phyloP scores from a whole-genome alignment of 2,113 vertebrate species.

The Narcine bancroftii region DNA sequence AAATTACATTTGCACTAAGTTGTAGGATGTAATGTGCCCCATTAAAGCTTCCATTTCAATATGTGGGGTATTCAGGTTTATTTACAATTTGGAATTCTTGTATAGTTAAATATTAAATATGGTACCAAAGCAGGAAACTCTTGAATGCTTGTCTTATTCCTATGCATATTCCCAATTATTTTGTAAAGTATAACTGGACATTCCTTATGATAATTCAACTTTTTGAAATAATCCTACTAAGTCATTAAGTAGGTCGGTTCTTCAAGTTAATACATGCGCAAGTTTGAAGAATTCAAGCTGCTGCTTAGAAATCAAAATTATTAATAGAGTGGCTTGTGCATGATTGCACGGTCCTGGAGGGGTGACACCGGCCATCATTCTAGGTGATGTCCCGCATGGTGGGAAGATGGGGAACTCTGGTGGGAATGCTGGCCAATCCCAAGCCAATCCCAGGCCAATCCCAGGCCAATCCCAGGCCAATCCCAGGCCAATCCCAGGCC shows the following conservation, averaged over 20 bases:
- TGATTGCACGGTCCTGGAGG: too few relatives aligned
- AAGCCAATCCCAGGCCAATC: too few relatives aligned
- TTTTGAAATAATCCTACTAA: background rate
- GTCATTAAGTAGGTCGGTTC: background rate
- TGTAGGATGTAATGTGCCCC: background rate
- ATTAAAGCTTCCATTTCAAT: background rate
- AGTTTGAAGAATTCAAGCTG: background rate
- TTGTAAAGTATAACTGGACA: background rate
- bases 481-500: too few relatives aligned
- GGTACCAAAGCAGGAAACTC: background rate
- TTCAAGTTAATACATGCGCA: background rate
- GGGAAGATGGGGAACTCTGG: too few relatives aligned
- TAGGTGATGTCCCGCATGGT: too few relatives aligned
- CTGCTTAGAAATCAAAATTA: background rate
- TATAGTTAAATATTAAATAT: background rate
- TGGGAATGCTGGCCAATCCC: too few relatives aligned
- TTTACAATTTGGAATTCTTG: background rate
- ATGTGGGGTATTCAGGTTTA: background rate
- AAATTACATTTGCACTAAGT: background rate
- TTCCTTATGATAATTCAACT: background rate
- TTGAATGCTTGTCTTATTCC: background rate
- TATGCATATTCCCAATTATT: background rate
- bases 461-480: too few relatives aligned
- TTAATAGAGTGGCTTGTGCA: too few relatives aligned
- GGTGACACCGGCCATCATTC: too few relatives aligned